Evolutionary conservation across 2,797 vertebrate genomes (phyloP).

Genomic region (Podargus strigoides): DNA sequence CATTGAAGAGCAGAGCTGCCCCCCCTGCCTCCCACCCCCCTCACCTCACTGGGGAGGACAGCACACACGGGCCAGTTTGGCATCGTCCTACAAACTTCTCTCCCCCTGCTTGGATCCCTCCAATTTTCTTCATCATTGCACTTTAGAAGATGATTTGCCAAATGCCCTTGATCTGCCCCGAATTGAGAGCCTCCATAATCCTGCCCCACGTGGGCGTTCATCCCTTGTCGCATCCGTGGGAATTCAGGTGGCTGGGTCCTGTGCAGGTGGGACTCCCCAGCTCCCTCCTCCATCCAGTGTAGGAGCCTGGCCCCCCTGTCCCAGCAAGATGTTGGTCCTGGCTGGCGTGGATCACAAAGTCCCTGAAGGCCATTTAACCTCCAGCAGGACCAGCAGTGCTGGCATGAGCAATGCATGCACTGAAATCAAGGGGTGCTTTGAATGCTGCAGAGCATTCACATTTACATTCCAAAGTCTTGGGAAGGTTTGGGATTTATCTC

Average conservation of each 20-base stretch:
- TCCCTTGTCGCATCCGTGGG: fast-evolving
- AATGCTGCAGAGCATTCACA: neutral
- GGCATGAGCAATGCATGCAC: fast-evolving
- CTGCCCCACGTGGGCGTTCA: fast-evolving
- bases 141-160: neutral
- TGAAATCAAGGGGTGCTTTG: neutral
- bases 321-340: neutral
- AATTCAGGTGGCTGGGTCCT: fast-evolving
- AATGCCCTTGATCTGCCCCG: neutral
- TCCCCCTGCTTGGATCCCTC: neutral
- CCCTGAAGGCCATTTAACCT: neutral
- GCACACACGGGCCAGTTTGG: fast-evolving
- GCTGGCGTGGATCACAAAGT: neutral
- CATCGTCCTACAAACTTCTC: neutral
- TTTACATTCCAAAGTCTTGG: neutral
- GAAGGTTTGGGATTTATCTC: slow-evolving; percentile 54
- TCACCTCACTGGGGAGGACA: fast-evolving
- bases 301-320: neutral
- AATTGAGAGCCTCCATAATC: neutral
- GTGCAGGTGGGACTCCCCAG: neutral
- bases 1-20: neutral
- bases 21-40: fast-evolving
- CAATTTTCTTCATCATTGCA: slow-evolving; percentile 4
- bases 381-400: neutral
- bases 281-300: neutral